These are phyloP conservation scores for Rhyacophila brunnea DNA, from an alignment of 1,140 invertebrate species.

Conservation along the genomic window DNA sequence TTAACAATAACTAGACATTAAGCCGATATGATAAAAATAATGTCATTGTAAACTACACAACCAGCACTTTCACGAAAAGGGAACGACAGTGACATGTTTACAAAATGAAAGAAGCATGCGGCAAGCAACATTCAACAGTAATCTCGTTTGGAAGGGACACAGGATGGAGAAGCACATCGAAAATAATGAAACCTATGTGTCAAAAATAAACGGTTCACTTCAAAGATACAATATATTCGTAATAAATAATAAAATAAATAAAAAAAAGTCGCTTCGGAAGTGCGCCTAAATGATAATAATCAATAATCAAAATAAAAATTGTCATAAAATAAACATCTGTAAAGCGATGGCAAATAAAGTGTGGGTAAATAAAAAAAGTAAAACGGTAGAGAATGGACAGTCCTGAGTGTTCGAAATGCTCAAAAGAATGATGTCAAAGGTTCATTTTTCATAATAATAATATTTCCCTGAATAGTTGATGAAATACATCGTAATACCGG, in stretches of 20 bases:
- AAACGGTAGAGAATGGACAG: slow-evolving; percentile 31
- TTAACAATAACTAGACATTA: slow-evolving; percentile 37
- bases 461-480: background rate
- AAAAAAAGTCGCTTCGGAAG: slow-evolving; percentile 32
- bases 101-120: slow-evolving; percentile 53
- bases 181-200: slow-evolving; percentile 25
- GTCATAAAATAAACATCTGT: slow-evolving; percentile 14
- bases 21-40: slow-evolving; percentile 33
- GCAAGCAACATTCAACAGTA: slow-evolving; percentile 59
- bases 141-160: slow-evolving; percentile 42
- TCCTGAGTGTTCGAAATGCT: slow-evolving; percentile 32
- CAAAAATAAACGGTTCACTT: slow-evolving; percentile 30
- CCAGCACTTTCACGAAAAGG: slow-evolving; percentile 36
- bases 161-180: slow-evolving; percentile 33
- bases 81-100: slow-evolving; percentile 37
- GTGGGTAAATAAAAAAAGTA: slow-evolving; percentile 23
- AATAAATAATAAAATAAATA: slow-evolving; percentile 22
- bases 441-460: background rate
- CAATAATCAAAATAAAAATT: slow-evolving; percentile 26
- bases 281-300: slow-evolving; percentile 26
- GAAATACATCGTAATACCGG: background rate
- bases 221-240: slow-evolving; percentile 25
- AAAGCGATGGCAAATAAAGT: slow-evolving; percentile 34
- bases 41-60: slow-evolving; percentile 36
- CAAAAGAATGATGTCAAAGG: background rate